Evolutionary conservation across 1,140 invertebrate species (phyloP), one percentile per base, ranked within the genome.

Genomic region (Tetramorium alpestre): DNA sequence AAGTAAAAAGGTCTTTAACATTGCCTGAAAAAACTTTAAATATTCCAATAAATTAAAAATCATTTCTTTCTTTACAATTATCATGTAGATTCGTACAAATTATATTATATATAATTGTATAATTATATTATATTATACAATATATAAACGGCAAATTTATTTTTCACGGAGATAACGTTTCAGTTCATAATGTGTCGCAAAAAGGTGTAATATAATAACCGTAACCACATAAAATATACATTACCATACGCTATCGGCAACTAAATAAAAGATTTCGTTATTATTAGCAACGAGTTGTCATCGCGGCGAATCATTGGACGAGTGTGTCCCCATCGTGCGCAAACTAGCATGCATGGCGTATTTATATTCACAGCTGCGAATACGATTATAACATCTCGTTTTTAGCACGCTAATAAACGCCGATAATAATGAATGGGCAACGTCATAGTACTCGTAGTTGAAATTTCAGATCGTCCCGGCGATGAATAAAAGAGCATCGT

Each of bases 401-500:
- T 82, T 47, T 72, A 82, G 67, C 51, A 33, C 65, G 38, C 51
- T 33, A 18, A 47, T 81, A 81, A 60, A 11, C 25, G 18, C 51
- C 47, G 51, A 73, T 72, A 69, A 60, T 72, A 82, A 82, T 47
- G 22, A 58, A 72, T 72, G 67, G 41, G 8, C 51, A 54, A 58
- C 33, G 22, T 22, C 65, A 72, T 33, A 33, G 33, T 33, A 33
- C 33, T 3, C 33, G 33, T 33, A 72, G 69, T 82, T 72, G 67
- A 82, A 72, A 82, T 73, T 82, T 82, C 41, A 82, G 67, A 82
- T 82, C 80, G 25, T 18, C 18, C 28, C 11, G 18, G n/a, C 38
- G 51, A 82, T 73, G 67, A 73, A 73, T 82, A 82, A 82, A 82
- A 73, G 51, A 82, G 67, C 38, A 44, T 13, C 38, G 65, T 38